Evolutionary conservation across 2,113 vertebrate species (phyloP).

Genomic region (Ibidorhyncha struthersii): DNA sequence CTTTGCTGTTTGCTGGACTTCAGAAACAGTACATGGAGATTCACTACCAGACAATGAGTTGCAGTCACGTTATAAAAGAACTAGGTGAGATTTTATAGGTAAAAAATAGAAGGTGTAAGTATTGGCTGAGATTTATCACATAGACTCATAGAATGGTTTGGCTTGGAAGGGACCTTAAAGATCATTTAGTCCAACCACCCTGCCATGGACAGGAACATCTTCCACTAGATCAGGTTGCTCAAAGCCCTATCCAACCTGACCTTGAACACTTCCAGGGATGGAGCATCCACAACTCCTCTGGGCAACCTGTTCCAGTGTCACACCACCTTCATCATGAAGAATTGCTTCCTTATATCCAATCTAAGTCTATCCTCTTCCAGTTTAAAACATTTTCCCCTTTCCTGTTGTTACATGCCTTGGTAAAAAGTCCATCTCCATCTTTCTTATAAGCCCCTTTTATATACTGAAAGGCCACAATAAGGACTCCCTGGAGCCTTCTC

Average conservation of each 20-base stretch:
- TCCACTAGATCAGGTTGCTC: neutral
- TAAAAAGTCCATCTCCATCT: neutral
- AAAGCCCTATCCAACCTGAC: neutral
- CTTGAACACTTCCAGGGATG: neutral
- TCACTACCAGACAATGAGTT: neutral
- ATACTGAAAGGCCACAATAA: neutral
- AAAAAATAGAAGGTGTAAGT: neutral
- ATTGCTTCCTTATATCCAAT: neutral
- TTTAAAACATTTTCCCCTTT: neutral
- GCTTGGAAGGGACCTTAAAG: neutral
- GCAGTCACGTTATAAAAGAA: neutral
- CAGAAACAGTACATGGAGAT: neutral
- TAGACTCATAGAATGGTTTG: neutral
- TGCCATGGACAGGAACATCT: neutral
- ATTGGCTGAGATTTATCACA: neutral
- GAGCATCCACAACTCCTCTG: accelerated
- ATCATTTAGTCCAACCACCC: neutral
- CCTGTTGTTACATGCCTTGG: neutral
- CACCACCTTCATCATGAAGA: neutral
- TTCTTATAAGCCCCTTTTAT: neutral
- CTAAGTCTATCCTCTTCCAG: neutral
- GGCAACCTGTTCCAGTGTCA: neutral
- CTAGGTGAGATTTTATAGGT: neutral
- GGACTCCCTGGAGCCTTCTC: neutral
- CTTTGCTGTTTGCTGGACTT: neutral